A percentile compares a stretch with the other conserved stretches of the same genome.
These are phyloP conservation scores for Epinotia nisella DNA, from an alignment of 2,888 invertebrate genomes.

Conservation along the genomic window DNA sequence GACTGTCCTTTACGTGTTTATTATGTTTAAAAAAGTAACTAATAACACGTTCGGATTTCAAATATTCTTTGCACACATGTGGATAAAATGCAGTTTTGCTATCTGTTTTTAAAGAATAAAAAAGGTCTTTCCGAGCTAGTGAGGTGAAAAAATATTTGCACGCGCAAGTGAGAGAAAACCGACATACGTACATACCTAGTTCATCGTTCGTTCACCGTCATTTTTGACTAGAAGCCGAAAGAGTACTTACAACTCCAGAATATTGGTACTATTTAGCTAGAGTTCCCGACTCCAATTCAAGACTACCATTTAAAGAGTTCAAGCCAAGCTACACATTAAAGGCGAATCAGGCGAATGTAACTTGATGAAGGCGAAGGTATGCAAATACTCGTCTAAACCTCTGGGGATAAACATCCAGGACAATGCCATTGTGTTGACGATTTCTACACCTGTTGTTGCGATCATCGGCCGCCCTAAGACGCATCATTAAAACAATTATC, in stretches of 20 bases:
- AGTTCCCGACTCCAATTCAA: neutral
- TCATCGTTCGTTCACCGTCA: no score
- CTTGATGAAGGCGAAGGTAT: slow-evolving; percentile 1
- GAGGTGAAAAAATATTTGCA: no score
- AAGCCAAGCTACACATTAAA: neutral
- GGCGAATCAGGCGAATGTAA: slow-evolving; percentile 17
- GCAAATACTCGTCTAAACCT: slow-evolving; percentile 35
- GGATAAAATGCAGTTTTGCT: no score
- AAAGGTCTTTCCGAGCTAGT: no score
- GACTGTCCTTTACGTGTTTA: no score
- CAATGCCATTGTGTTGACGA: slow-evolving; percentile 58
- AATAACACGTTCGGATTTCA: no score
- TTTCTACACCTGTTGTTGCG: slow-evolving; percentile 40
- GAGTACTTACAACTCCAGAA: neutral
- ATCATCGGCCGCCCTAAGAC: slow-evolving; percentile 26
- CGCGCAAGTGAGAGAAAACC: no score
- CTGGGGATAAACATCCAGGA: slow-evolving; percentile 55
- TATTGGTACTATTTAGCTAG: neutral
- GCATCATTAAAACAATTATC: slow-evolving; percentile 25
- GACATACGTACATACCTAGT: no score
- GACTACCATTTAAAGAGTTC: neutral
- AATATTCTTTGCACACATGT: no score
- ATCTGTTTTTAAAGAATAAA: no score
- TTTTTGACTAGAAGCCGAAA: neutral
- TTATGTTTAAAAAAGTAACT: no score